Conservation (phyloP, 2,888 invertebrate genomes). For the Trilocha varians region DNA sequence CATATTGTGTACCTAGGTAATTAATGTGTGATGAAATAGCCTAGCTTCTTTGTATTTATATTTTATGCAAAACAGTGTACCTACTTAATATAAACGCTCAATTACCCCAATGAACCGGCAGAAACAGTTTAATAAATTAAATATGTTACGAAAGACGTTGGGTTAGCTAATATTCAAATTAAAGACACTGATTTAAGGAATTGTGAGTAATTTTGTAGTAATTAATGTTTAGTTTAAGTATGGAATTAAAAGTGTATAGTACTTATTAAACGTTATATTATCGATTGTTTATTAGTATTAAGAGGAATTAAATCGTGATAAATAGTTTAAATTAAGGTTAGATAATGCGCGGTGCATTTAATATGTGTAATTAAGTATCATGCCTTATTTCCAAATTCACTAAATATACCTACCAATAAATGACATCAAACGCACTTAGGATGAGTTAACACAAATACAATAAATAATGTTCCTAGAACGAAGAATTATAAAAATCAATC, state of each 20-base stretch:
- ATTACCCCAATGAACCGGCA: conserved; percentile 24
- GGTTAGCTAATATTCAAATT: conserved; percentile 18
- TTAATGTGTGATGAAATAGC: conserved; percentile 26
- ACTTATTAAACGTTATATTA: conserved; percentile 44
- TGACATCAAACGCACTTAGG: neutral
- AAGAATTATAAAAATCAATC: too few species aligned
- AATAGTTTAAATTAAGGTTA: conserved; percentile 33
- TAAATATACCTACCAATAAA: neutral
- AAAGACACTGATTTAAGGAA: conserved; percentile 32
- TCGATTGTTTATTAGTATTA: conserved; percentile 54
- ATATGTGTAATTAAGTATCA: neutral
- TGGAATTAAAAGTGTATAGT: conserved; percentile 45
- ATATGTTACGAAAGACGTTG: conserved; percentile 21
- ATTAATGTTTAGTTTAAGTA: conserved; percentile 40
- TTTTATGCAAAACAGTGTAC: conserved; percentile 29
- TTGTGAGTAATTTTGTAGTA: conserved; percentile 36
- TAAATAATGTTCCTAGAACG: too few species aligned
- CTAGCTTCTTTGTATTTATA: conserved; percentile 34
- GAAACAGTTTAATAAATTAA: conserved; percentile 19
- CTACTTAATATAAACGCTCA: conserved; percentile 26
- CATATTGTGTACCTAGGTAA: conserved; percentile 29
- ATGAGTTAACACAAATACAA: too few species aligned
- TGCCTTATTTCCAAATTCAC: neutral
- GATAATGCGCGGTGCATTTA: conserved; percentile 31
- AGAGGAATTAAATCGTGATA: conserved; percentile 64